Base-by-base conservation (phyloP, 2,888 invertebrate species). In the Apocheima hispidaria region DNA sequence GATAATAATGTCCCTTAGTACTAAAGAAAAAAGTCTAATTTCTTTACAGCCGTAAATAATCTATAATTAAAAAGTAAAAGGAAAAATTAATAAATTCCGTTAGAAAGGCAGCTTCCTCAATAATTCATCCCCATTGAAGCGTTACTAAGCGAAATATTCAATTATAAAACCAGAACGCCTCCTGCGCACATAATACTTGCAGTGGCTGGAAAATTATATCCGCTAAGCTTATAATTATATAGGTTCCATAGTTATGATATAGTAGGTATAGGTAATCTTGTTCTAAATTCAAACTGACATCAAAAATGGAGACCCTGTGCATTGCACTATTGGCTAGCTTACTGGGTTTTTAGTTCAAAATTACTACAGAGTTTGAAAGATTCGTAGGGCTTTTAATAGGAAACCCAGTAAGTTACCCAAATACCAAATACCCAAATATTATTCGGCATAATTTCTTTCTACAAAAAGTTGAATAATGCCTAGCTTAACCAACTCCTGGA, bases 111-210 rank as follows among this genome's bases (percentile, higher is more conserved):
- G 33, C 56, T 61, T 61, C 46, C 55, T 44, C 51, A 51, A 56
- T 56, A 61, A 60, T 26, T 55, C 55, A 55, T 55, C 51, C 33
- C 51, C 14, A 61, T 55, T 56, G 46, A 40, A 56, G 54, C 60
- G 50, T 51, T 30, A 41, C 41, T 23, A 55, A 60, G 46, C 46
- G 35, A 57, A 62, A 57, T 53, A 62, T 62, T 62, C 61, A 62
- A 62, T 61, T 61, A 61, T 49, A 51, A 56, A 28, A 41, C 46
- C 30, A 62, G 36, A 52, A 56, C 51, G 56, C 52, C 48, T 56
- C 33, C 26, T 43, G 44, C 30, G 26, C 43, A 20, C n/a, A 23
- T 30, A 44, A 56, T 28, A 56, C 46, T n/a, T 43, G 52, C 41
- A 49, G 55, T 30, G 54, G 44, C 46, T n/a, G 51, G 52, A 36